Base-by-base conservation (phyloP, 2,888 invertebrate genomes). In the Heliconius erato region DNA sequence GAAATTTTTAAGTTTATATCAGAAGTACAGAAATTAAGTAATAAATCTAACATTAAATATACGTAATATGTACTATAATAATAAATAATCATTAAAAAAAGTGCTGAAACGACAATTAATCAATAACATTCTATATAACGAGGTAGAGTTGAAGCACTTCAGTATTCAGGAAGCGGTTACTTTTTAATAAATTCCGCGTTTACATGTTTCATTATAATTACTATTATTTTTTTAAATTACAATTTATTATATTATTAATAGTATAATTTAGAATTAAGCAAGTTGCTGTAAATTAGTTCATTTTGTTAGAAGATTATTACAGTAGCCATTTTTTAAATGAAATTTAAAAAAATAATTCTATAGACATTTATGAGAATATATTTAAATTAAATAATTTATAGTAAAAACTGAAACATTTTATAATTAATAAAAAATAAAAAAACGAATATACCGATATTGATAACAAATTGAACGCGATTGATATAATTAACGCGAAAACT, bases 151-250 rank as follows among this genome's bases (percentile, higher is more conserved):
- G 44, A 35, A 63, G 49, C 74, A 35, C 35, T 59, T 78, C 49
- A 67, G 59, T 78, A 40, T 74, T 59, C 78, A 78, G 83, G 83
- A 83, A 83, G 78, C 11, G 49, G 68, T 80, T 80, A 83, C 32
- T 78, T 35, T 35, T 32, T 69, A 78, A 78, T 80, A 78, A 68
- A 80, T 78, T 83, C 63, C 54, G 54, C 71, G 35, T 69, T 71
- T 49, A 26, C 44, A 72, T 59, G 32, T 72, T 72, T 69, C 14
- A 44, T 54, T 76, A 44, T 23, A 76, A 28, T 65, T 12, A 67
- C 35, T 67, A 5, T 26, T 63, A n/a, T n/a, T 32, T n/a, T 32
- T 28, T 44, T 59, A 54, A 40, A 40, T 9, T 40, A 40, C 11
- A 40, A 11, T 40, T 40, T 40, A 40, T 40, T 40, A 40, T 40